Evolutionary conservation across 2,888 invertebrate genomes (phyloP).

Genomic region (Apamea crenata): DNA sequence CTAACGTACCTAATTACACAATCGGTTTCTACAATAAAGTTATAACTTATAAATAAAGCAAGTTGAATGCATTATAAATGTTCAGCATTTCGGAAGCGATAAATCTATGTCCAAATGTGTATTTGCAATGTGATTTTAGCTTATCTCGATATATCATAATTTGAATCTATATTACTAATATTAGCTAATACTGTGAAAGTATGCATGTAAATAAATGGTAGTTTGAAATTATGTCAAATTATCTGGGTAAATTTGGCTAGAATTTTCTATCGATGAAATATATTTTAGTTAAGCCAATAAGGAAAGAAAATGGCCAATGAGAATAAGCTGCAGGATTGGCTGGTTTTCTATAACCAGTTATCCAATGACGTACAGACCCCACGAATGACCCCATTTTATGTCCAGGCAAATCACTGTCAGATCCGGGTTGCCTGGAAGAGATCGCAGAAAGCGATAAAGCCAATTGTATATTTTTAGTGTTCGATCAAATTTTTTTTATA

Average conservation of each 20-base stretch:
- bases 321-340: neutral
- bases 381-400: too few species aligned
- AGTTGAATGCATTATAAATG: slow-evolving; percentile 17
- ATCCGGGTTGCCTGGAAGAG: too few species aligned
- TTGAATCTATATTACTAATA: slow-evolving; percentile 16
- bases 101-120: slow-evolving; percentile 36
- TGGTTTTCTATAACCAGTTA: neutral
- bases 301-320: neutral
- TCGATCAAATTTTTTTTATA: too few species aligned
- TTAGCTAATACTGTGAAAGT: slow-evolving; percentile 1
- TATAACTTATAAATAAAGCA: slow-evolving; percentile 3
- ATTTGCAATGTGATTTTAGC: slow-evolving; percentile 19
- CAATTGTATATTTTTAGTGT: too few species aligned
- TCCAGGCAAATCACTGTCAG: neutral
- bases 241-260: neutral
- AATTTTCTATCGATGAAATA: neutral
- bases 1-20: neutral
- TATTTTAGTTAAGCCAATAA: neutral
- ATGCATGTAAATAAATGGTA: neutral
- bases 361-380: neutral
- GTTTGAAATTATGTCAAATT: slow-evolving; percentile 4
- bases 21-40: slow-evolving; percentile 20
- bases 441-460: too few species aligned
- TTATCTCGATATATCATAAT: slow-evolving; percentile 36
- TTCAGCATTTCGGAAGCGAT: slow-evolving; percentile 39